These are phyloP conservation scores for Panurus biarmicus DNA, from an alignment of 2,113 vertebrate species.

Conservation along the genomic window DNA sequence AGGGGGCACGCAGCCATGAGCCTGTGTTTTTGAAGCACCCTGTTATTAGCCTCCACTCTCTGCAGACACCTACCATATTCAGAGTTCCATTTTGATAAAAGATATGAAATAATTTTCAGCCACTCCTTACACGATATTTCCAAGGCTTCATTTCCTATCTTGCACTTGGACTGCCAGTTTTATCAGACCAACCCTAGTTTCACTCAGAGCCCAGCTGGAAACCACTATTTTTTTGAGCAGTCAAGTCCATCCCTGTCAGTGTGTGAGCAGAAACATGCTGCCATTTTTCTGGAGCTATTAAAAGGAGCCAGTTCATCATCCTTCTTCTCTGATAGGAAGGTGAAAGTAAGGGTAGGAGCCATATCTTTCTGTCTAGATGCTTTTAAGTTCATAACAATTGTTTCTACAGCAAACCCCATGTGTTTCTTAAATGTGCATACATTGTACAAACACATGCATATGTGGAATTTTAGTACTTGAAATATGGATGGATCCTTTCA, in stretches of 20 bases:
- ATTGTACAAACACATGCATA: neutral
- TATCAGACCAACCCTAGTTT: neutral
- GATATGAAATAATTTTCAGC: neutral
- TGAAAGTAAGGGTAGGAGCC: neutral
- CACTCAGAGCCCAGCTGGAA: neutral
- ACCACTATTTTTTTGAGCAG: neutral
- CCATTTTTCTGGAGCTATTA: slow-evolving; percentile 18
- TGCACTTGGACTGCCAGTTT: neutral
- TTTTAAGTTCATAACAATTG: neutral
- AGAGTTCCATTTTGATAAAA: neutral
- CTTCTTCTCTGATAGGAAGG: neutral
- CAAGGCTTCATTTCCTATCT: neutral
- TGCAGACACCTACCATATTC: neutral
- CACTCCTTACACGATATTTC: neutral
- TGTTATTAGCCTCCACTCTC: neutral
- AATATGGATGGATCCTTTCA: neutral
- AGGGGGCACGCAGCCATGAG: neutral
- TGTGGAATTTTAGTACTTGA: neutral
- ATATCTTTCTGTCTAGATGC: neutral
- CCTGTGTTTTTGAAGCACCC: neutral
- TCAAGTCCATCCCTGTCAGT: neutral
- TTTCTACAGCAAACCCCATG: neutral
- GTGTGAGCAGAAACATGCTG: neutral
- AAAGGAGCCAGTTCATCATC: neutral
- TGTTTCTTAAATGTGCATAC: neutral